These are phyloP conservation scores for Eubucco bourcierii DNA, from an alignment of 2,113 vertebrate genomes.

Conservation along the genomic window DNA sequence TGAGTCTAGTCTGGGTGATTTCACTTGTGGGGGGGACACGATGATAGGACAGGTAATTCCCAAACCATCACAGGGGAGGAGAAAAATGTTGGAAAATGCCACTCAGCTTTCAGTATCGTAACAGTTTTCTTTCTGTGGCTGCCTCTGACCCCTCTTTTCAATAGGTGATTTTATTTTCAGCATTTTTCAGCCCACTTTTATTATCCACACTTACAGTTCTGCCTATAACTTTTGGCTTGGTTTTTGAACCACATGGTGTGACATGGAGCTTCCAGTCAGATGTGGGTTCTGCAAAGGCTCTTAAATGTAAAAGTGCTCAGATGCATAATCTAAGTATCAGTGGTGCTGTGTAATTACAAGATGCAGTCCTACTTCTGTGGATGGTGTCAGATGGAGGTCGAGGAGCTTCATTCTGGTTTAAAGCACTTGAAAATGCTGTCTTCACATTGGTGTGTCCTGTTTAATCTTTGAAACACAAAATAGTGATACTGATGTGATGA, in stretches of 20 bases:
- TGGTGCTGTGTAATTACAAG: not conserved
- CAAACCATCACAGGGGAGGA: not conserved
- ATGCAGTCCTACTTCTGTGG: not conserved
- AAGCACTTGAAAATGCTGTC: not conserved
- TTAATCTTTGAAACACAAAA: not conserved
- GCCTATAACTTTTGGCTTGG: not conserved
- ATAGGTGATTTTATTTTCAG: not conserved
- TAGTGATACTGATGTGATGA: not conserved
- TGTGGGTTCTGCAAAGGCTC: not conserved
- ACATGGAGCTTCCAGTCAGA: not conserved
- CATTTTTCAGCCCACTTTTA: not conserved
- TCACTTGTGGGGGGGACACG: too few relatives aligned
- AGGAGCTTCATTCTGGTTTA: not conserved
- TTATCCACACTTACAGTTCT: not conserved
- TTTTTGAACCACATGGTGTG: not conserved
- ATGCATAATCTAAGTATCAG: not conserved
- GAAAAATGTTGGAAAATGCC: not conserved
- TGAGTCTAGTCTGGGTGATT: too few relatives aligned
- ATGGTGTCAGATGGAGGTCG: not conserved
- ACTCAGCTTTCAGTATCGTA: not conserved
- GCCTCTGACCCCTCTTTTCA: not conserved
- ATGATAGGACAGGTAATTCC: too few relatives aligned
- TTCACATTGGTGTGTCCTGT: not conserved
- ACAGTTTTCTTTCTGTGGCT: not conserved
- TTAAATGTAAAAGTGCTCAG: not conserved